Evolutionary conservation across 2,797 vertebrate species (phyloP).

Genomic region (Myotis daubentonii): DNA sequence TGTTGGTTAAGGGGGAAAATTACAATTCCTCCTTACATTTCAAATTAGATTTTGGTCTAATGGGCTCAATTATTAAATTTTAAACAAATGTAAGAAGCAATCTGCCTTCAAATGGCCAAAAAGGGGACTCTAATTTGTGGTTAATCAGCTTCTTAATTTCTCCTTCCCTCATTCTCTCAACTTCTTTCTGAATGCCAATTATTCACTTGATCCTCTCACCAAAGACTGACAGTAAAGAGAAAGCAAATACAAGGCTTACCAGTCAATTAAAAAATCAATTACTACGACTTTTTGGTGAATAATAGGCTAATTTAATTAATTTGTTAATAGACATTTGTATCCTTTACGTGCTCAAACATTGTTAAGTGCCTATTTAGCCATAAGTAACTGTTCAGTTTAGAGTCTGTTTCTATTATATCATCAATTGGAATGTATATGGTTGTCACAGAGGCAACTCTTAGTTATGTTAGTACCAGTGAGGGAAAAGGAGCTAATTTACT

Average conservation of each 20-base stretch:
- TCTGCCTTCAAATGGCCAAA: not conserved
- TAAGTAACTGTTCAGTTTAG: slow-evolving; percentile 18
- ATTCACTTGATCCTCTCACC: not conserved
- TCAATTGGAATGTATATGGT: not conserved
- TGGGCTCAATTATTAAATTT: slow-evolving; percentile 55
- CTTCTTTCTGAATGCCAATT: not conserved
- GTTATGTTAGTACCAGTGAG: not conserved
- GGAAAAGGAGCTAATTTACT: not conserved
- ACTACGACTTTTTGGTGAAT: not conserved
- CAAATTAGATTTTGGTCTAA: slow-evolving; percentile 60
- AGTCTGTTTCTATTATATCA: not conserved
- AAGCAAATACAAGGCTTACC: not conserved
- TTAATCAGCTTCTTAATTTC: not conserved
- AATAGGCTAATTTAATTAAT: slow-evolving; percentile 5
- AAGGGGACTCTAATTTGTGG: not conserved
- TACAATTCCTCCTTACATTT: slow-evolving; percentile 14
- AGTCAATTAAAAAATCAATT: slow-evolving; percentile 43
- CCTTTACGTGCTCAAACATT: not conserved
- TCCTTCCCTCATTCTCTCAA: not conserved
- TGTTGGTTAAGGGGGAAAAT: slow-evolving; percentile 41
- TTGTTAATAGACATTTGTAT: not conserved
- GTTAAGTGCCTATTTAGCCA: slow-evolving; percentile 1
- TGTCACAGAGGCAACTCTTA: not conserved
- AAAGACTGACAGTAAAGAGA: not conserved
- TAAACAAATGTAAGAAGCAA: slow-evolving; percentile 17